Conservation (phyloP, 2,888 invertebrate genomes). For the Tinea trinotella region DNA sequence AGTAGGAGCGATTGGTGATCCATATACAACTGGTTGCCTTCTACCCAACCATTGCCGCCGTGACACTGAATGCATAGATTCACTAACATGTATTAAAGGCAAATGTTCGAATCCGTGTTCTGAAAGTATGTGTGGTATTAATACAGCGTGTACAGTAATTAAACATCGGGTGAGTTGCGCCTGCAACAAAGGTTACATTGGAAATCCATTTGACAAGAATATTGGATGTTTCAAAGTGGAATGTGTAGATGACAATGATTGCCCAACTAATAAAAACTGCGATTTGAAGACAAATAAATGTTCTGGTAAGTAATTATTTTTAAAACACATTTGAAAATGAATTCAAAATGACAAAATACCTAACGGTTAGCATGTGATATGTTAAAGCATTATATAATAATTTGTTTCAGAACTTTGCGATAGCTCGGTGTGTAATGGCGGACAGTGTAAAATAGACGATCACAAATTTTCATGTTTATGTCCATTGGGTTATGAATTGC, state of each 20-base stretch:
- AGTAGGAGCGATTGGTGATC: slow-evolving; percentile 83
- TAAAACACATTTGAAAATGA: too few relatives aligned
- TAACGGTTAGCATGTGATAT: too few relatives aligned
- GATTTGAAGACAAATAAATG: slow-evolving; percentile 84
- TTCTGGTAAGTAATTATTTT: slow-evolving; percentile 69
- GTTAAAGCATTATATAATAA: too few relatives aligned
- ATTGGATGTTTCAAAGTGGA: slow-evolving; percentile 93
- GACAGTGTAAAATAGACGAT: slow-evolving; percentile 80
- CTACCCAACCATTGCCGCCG: slow-evolving; percentile 82
- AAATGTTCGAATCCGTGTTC: slow-evolving; percentile 89
- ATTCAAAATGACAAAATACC: too few relatives aligned
- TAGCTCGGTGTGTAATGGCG: slow-evolving; percentile 83
- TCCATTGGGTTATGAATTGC: slow-evolving; percentile 79
- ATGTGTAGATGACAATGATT: slow-evolving; percentile 84
- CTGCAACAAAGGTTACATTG: slow-evolving; percentile 86
- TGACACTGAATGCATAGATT: slow-evolving; percentile 82
- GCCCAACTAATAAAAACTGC: slow-evolving; percentile 82
- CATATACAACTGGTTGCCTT: slow-evolving; percentile 78
- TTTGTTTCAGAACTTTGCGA: slow-evolving; percentile 82
- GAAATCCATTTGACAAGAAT: slow-evolving; percentile 81
- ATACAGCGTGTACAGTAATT: slow-evolving; percentile 81
- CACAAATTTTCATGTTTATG: slow-evolving; percentile 84
- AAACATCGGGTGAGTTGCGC: slow-evolving; percentile 81
- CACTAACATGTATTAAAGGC: slow-evolving; percentile 80
- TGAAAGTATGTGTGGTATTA: slow-evolving; percentile 79